Conservation (phyloP, 2,888 invertebrate species). For the Nasonia oneida region DNA sequence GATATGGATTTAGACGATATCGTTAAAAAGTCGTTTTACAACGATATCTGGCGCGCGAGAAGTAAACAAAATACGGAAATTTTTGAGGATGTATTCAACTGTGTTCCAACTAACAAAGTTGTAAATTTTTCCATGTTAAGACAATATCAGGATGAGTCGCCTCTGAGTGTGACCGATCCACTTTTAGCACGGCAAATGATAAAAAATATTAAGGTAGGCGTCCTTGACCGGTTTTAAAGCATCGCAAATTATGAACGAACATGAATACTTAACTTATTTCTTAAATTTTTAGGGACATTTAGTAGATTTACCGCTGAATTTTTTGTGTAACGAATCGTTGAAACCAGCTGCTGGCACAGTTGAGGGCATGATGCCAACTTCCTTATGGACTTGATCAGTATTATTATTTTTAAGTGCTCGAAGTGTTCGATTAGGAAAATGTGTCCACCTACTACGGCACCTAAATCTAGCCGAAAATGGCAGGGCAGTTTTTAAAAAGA, state of each 20-base stretch:
- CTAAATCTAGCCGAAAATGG: neutral
- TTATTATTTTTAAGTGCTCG: slow-evolving; percentile 52
- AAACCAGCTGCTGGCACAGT: slow-evolving; percentile 91
- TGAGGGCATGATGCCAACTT: slow-evolving; percentile 95
- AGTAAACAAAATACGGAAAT: slow-evolving; percentile 92
- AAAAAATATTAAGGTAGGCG: slow-evolving; percentile 85
- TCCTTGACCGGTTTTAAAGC: neutral
- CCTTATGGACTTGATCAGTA: slow-evolving; percentile 88
- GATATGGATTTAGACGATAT: slow-evolving; percentile 86
- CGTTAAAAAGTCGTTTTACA: slow-evolving; percentile 90
- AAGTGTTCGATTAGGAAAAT: slow-evolving; percentile 10
- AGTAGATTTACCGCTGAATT: slow-evolving; percentile 93
- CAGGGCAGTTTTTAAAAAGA: neutral
- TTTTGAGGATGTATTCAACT: slow-evolving; percentile 95
- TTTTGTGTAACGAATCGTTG: slow-evolving; percentile 92
- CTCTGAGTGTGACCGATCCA: slow-evolving; percentile 87
- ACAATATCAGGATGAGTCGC: slow-evolving; percentile 87
- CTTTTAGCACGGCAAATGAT: slow-evolving; percentile 87
- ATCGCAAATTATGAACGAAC: neutral
- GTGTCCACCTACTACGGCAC: neutral
- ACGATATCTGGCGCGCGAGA: slow-evolving; percentile 89
- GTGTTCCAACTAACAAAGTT: slow-evolving; percentile 92
- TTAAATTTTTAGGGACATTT: slow-evolving; percentile 85
- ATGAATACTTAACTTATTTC: slow-evolving; percentile 38
- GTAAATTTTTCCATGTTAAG: slow-evolving; percentile 89